A percentile compares a stretch with the other conserved stretches of the same genome.
These are phyloP conservation scores for Spodoptera exigua DNA, from an alignment of 2,888 invertebrate species.

Conservation along the genomic window DNA sequence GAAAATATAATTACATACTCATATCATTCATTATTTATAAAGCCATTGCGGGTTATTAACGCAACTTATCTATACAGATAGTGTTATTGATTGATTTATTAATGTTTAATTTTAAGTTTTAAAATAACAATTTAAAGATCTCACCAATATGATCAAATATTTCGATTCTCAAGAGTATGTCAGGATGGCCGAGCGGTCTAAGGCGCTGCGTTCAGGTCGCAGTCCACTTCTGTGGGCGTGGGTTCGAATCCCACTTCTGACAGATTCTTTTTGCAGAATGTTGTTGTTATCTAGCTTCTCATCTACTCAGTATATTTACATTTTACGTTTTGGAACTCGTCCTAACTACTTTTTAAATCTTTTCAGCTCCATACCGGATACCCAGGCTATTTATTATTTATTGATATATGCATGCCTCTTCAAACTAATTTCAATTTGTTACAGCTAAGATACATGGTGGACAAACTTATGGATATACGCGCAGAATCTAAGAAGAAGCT, in stretches of 20 bases:
- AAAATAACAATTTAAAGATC: too few relatives aligned
- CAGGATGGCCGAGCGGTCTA: conserved; percentile 76
- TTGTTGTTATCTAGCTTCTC: too few relatives aligned
- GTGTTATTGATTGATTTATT: too few relatives aligned
- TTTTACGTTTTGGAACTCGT: neutral
- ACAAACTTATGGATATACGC: conserved; percentile 92
- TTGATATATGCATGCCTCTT: too few relatives aligned
- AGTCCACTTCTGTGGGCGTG: conserved; percentile 77
- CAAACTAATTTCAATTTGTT: conserved; percentile 40
- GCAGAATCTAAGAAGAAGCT: conserved; percentile 91
- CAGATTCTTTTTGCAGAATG: conserved; percentile 33
- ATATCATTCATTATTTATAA: too few relatives aligned
- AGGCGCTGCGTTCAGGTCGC: conserved; percentile 76
- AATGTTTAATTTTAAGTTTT: too few relatives aligned
- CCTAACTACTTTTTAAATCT: neutral
- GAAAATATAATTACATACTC: too few relatives aligned
- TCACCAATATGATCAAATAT: conserved; percentile 17
- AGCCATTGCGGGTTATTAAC: too few relatives aligned
- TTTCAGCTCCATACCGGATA: too few relatives aligned
- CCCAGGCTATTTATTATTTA: too few relatives aligned
- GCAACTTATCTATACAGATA: too few relatives aligned
- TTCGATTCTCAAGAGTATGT: conserved; percentile 42
- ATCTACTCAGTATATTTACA: too few relatives aligned
- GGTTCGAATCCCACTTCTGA: conserved; percentile 76
- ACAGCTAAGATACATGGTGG: conserved; percentile 91